Evolutionary conservation across 1,140 invertebrate species (phyloP).

Genomic region (Aplysia californica): DNA sequence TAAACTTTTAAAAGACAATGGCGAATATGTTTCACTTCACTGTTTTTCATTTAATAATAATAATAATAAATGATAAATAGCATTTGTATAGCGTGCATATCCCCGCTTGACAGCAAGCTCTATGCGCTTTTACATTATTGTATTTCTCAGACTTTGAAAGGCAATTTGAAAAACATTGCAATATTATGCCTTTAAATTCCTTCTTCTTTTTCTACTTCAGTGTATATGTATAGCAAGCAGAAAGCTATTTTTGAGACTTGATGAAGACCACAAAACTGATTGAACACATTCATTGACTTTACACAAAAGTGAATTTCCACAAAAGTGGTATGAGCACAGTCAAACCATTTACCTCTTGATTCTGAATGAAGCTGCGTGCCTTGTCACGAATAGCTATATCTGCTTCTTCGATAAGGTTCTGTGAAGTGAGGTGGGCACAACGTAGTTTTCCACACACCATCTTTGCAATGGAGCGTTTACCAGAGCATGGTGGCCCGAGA

Average conservation of each 20-base stretch:
- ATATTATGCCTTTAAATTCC: too few relatives aligned
- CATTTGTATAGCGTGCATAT: not conserved
- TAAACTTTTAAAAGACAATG: not conserved
- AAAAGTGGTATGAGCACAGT: too few relatives aligned
- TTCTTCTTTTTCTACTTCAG: not conserved
- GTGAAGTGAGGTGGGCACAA: slow-evolving; percentile 56
- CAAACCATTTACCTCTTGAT: not conserved
- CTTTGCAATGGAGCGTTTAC: slow-evolving; percentile 64
- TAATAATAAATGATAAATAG: not conserved
- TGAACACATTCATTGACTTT: too few relatives aligned
- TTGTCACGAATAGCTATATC: slow-evolving; percentile 50
- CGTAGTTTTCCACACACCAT: slow-evolving; percentile 59
- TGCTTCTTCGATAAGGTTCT: slow-evolving; percentile 59
- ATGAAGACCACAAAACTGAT: not conserved
- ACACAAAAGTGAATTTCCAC: too few relatives aligned
- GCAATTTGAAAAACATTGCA: too few relatives aligned
- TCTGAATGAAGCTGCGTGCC: slow-evolving; percentile 13
- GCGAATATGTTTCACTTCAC: not conserved
- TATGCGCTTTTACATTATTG: too few relatives aligned
- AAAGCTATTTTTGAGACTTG: not conserved
- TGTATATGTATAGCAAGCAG: not conserved
- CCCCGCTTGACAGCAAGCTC: not conserved
- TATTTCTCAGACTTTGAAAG: too few relatives aligned
- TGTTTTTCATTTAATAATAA: not conserved
- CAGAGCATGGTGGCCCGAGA: slow-evolving; percentile 67